A percentile compares a stretch with the other conserved stretches of the same genome.
These are phyloP conservation scores for Xanthia icteritia DNA, from an alignment of 2,888 invertebrate genomes.

Conservation along the genomic window DNA sequence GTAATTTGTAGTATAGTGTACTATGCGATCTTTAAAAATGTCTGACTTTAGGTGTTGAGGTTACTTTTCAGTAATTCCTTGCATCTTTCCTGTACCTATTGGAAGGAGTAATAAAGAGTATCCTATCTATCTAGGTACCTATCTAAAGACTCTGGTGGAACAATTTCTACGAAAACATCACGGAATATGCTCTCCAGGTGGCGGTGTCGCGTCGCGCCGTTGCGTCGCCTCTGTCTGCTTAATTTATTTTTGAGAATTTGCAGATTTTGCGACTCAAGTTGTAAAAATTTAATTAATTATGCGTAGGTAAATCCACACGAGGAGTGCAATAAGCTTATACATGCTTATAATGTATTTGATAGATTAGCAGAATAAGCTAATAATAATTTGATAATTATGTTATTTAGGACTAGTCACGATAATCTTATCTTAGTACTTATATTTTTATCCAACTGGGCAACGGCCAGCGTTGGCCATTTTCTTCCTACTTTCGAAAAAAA, in stretches of 20 bases:
- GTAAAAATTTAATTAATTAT: too few species aligned
- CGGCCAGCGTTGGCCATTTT: neutral
- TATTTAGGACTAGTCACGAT: neutral
- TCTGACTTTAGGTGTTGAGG: neutral
- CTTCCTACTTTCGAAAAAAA: neutral
- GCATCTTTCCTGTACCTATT: neutral
- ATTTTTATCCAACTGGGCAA: neutral
- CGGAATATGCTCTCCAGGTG: too few species aligned
- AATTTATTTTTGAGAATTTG: too few species aligned
- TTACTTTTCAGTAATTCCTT: neutral
- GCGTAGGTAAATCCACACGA: too few species aligned
- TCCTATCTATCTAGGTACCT: too few species aligned
- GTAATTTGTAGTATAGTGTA: neutral
- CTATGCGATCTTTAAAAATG: neutral
- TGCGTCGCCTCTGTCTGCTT: too few species aligned
- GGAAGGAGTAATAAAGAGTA: neutral
- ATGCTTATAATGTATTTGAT: neutral
- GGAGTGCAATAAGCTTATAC: neutral
- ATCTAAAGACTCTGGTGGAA: too few species aligned
- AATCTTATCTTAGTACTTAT: slow-evolving; percentile 6
- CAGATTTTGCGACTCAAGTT: too few species aligned
- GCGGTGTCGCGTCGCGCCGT: too few species aligned
- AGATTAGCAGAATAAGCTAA: neutral
- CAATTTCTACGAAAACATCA: too few species aligned
- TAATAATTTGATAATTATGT: neutral